phyloP scores from a whole-genome alignment of 2,888 invertebrate genomes.

The Punctoribates punctum region DNA sequence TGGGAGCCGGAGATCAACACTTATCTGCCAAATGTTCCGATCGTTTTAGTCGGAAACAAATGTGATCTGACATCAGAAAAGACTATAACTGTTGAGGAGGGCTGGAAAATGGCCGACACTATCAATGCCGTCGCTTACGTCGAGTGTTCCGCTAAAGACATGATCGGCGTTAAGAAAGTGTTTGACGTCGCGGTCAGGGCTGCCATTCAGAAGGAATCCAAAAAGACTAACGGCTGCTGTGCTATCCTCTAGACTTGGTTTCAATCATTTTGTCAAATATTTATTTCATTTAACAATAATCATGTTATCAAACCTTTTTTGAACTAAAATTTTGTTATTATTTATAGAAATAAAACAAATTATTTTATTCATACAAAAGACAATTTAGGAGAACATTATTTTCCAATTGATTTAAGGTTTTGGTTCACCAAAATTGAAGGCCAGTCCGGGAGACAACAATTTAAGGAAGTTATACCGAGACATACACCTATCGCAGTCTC shows the following conservation, averaged over 20 bases:
- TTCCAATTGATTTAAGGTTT: too few species aligned
- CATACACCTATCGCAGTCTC: too few species aligned
- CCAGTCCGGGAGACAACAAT: too few species aligned
- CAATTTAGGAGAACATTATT: too few species aligned
- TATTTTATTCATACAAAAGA: too few species aligned
- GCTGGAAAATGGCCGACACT: conserved; percentile 37
- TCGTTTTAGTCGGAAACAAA: conserved; percentile 25
- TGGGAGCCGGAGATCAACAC: conserved; percentile 29
- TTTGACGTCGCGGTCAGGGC: conserved; percentile 24
- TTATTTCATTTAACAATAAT: neutral
- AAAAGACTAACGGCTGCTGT: neutral
- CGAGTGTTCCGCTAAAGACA: conserved; percentile 25
- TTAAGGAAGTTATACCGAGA: too few species aligned
- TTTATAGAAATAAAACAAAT: neutral
- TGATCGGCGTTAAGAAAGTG: neutral
- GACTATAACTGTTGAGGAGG: conserved; percentile 49
- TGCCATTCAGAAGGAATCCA: conserved; percentile 2
- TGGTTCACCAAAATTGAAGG: too few species aligned
- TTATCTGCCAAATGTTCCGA: conserved; percentile 10
- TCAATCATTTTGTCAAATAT: neutral
- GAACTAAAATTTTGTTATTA: neutral
- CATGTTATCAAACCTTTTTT: neutral
- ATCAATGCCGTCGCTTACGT: conserved; percentile 20
- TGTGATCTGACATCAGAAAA: conserved; percentile 48
- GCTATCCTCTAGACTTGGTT: neutral